These are phyloP conservation scores for Cliona cf. orientalis DNA, from an alignment of 37 sponge, comb jelly and placozoan species.

Conservation along the genomic window DNA sequence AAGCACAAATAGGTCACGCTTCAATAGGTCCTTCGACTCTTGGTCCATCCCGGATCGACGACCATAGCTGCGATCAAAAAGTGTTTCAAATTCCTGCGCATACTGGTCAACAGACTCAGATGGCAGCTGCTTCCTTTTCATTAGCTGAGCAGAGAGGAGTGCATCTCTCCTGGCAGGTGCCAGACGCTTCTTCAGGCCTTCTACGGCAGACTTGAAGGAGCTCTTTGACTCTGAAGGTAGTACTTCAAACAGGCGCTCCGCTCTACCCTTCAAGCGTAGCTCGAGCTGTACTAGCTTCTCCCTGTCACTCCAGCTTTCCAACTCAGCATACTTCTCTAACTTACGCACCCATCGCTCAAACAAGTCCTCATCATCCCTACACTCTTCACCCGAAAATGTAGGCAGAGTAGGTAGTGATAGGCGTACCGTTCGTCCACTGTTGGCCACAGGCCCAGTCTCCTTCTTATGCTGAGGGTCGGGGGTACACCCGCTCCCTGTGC, in stretches of 20 bases:
- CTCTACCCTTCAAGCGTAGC: conserved; percentile 5
- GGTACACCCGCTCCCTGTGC: too few relatives aligned
- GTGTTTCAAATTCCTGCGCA: conserved; percentile 21
- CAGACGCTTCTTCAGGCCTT: conserved; percentile 10
- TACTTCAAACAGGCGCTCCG: conserved; percentile 22
- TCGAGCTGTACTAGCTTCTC: conserved; percentile 43
- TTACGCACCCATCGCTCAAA: conserved; percentile 6
- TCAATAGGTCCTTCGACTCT: not conserved
- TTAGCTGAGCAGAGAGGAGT: conserved; percentile 17
- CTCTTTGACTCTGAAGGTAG: not conserved
- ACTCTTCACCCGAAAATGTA: not conserved
- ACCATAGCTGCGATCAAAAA: conserved; percentile 50
- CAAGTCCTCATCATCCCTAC: conserved; percentile 11
- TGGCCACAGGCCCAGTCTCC: too few relatives aligned
- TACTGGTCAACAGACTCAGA: conserved; percentile 12
- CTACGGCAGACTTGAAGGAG: not conserved
- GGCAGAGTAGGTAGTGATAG: not conserved
- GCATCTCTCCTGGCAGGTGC: conserved; percentile 30
- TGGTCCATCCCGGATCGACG: conserved; percentile 20
- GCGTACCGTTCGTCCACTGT: too few relatives aligned
- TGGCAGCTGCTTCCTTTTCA: conserved; percentile 9
- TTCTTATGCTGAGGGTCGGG: too few relatives aligned
- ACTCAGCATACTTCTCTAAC: conserved; percentile 13
- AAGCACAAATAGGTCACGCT: conserved; percentile 36
- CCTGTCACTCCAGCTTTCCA: conserved; percentile 21